phyloP scores from a whole-genome alignment of 2,113 vertebrate genomes.

The Micromys minutus region DNA sequence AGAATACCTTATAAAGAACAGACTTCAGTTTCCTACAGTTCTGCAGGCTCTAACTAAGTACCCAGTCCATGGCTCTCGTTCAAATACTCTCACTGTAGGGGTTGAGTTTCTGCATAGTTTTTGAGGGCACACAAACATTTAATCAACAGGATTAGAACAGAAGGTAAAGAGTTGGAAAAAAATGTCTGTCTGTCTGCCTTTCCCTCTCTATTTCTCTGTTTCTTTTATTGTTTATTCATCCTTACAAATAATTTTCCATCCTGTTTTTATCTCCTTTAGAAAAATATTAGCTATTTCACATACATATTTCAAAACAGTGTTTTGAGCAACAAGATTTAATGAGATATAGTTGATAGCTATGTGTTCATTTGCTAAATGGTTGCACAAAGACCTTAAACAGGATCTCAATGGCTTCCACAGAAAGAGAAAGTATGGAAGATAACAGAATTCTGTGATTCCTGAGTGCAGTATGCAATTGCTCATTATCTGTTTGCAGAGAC shows the following conservation, averaged over 20 bases:
- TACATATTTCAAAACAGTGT: not conserved
- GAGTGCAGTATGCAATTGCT: not conserved
- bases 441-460: not conserved
- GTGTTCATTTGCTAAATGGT: not conserved
- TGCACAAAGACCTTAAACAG: not conserved
- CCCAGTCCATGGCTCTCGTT: too few species aligned
- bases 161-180: not conserved
- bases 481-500: not conserved
- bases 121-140: not conserved
- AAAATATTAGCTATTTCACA: not conserved
- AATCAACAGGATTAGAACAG: not conserved
- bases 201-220: not conserved
- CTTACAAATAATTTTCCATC: not conserved
- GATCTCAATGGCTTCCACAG: not conserved
- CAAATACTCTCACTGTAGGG: not conserved
- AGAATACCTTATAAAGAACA: not conserved
- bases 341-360: not conserved
- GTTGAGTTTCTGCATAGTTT: not conserved
- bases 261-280: not conserved
- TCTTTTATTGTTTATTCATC: conserved; percentile 29
- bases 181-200: not conserved
- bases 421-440: not conserved
- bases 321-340: conserved; percentile 12
- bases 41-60: not conserved
- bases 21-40: not conserved